A percentile compares a stretch with the other conserved stretches of the same genome.
Evolutionary conservation across 2,888 invertebrate genomes (phyloP).

Genomic region (Amphipyra tragopoginis): DNA sequence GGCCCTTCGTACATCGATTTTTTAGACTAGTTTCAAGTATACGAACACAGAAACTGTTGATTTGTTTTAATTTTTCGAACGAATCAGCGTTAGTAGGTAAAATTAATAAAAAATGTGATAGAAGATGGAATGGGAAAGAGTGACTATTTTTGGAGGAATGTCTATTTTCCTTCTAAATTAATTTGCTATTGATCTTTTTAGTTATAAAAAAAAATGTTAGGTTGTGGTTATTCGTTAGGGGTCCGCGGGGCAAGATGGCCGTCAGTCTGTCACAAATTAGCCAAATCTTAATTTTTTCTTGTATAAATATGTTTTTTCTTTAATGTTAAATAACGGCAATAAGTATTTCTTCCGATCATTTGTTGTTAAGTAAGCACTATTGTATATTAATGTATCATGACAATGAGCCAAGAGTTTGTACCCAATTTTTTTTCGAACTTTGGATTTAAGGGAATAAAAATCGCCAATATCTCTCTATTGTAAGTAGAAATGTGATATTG

Average conservation of each 20-base stretch:
- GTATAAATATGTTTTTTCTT: slow-evolving; percentile 79
- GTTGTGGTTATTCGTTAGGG: slow-evolving; percentile 82
- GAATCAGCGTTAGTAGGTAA: slow-evolving; percentile 72
- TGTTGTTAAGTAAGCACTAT: slow-evolving; percentile 77
- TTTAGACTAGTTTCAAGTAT: slow-evolving; percentile 86
- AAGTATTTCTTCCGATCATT: slow-evolving; percentile 83
- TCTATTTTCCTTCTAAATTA: slow-evolving; percentile 76
- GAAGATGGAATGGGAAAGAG: slow-evolving; percentile 73
- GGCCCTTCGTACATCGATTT: slow-evolving; percentile 63
- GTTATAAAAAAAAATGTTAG: slow-evolving; percentile 78
- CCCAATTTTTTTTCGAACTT: slow-evolving; percentile 73
- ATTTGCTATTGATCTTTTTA: slow-evolving; percentile 76
- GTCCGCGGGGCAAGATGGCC: slow-evolving; percentile 61
- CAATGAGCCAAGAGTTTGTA: slow-evolving; percentile 78
- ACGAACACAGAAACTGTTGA: slow-evolving; percentile 78
- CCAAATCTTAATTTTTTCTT: slow-evolving; percentile 85
- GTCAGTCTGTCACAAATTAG: slow-evolving; percentile 81
- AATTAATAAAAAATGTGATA: slow-evolving; percentile 82
- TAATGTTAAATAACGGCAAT: slow-evolving; percentile 80
- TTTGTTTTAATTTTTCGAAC: slow-evolving; percentile 77
- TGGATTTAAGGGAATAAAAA: slow-evolving; percentile 73
- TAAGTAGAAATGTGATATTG: slow-evolving; percentile 91
- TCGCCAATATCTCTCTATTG: slow-evolving; percentile 89
- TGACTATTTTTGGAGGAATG: slow-evolving; percentile 80
- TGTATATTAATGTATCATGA: slow-evolving; percentile 79